Base-by-base conservation (phyloP, 2,113 vertebrate genomes). In the Telmatochromis sp. region DNA sequence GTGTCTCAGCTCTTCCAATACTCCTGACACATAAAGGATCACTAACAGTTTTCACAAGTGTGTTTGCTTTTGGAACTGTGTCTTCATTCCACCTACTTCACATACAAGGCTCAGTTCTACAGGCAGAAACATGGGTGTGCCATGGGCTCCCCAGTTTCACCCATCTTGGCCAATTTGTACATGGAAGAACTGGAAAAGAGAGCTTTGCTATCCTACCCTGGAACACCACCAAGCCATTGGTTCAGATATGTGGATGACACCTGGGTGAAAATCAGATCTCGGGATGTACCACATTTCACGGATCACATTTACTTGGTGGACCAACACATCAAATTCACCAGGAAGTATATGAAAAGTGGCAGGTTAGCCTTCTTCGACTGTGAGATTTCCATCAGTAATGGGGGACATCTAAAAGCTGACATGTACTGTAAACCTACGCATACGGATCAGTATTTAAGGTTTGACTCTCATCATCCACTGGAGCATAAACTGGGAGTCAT, bases 401-500 rank as follows among this genome's bases (percentile, higher is more conserved):
- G 21, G 54, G 11, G 21, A 13, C 21, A 55, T 23, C 53, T 55
- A 55, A 23, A 55, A 23, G 53, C 21, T 55, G 53, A 13, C 0
- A 1, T 55, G 53, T 55, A 55, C 6, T 2, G 4, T 55, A 55
- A 23, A 55, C 53, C 53, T 23, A 55, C 0, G 0, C 10, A 55
- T 23, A 55, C 1, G 2, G 10, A 54, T 54, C 10, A 2, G 53
- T 54, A 54, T 23, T 0, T 12, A 12, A 54, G n/a, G n/a, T 21
- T 54, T 54, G 51, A 54, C 51, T 54, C 51, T 6, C 51, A 6
- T 21, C 51, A 53, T 53, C 19, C 19, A n/a, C 19, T 53, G 19
- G 49, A 53, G 19, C 19, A 53, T 0, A 53, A 53, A 53, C 49
- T n/a, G 19, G 49, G 19, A 0, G 49, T 51, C 49, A 51, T 51